Conservation (phyloP, 1,140 invertebrate genomes). For the Eciton burchellii region DNA sequence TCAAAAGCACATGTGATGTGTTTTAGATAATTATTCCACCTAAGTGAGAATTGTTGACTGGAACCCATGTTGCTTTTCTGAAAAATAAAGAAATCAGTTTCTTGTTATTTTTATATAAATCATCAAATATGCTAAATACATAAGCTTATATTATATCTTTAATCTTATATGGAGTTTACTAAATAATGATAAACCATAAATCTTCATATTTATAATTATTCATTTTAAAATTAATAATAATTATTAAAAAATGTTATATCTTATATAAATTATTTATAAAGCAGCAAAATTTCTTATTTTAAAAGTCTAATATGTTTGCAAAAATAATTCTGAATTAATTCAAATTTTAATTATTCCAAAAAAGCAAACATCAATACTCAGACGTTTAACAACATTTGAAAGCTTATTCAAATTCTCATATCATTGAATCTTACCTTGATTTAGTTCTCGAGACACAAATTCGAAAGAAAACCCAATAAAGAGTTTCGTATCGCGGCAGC, state of each 20-base stretch:
- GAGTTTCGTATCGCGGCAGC: not conserved
- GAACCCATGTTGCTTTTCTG: constrained; percentile 84
- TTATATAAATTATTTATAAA: too few species aligned
- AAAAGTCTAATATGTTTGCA: too few species aligned
- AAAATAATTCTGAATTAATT: not conserved
- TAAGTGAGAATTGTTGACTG: constrained; percentile 90
- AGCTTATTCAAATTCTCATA: not conserved
- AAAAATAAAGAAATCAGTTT: constrained; percentile 37
- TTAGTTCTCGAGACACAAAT: not conserved
- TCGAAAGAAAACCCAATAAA: not conserved
- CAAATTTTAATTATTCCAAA: not conserved
- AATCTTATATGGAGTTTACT: too few species aligned
- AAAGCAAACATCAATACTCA: not conserved
- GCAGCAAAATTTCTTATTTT: too few species aligned
- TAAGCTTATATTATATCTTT: too few species aligned
- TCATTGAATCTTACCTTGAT: constrained; percentile 25
- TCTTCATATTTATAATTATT: too few species aligned
- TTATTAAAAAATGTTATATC: too few species aligned
- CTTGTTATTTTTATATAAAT: too few species aligned
- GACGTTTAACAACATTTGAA: not conserved
- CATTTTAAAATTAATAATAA: too few species aligned
- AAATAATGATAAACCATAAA: too few species aligned
- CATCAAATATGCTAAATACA: too few species aligned
- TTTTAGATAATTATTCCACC: constrained; percentile 92
- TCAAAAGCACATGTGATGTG: constrained; percentile 92